phyloP scores from a whole-genome alignment of 2,888 invertebrate species.

The Tachina fera region DNA sequence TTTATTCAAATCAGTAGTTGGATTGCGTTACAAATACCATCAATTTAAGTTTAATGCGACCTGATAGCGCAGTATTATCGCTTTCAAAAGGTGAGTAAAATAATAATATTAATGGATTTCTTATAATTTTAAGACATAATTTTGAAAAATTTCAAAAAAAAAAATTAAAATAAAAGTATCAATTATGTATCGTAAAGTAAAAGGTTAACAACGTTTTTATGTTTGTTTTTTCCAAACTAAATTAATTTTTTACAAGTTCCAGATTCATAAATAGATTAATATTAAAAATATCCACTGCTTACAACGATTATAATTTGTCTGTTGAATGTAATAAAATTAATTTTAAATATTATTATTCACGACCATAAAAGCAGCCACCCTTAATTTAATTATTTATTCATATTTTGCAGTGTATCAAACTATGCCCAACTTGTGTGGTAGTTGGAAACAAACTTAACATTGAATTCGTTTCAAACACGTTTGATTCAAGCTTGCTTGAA shows the following conservation, averaged over 20 bases:
- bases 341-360: neutral
- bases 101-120: conserved; percentile 28
- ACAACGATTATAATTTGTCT: neutral
- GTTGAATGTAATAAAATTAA: conserved; percentile 6
- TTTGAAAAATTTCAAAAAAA: neutral
- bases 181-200: neutral
- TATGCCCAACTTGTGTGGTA: neutral
- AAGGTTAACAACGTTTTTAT: conserved; percentile 5
- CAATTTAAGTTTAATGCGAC: conserved; percentile 1
- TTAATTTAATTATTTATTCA: neutral
- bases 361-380: neutral
- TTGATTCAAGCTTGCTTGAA: neutral
- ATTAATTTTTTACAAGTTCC: conserved; percentile 14
- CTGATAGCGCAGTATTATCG: neutral
- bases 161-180: neutral
- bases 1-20: conserved; percentile 43
- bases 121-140: conserved; percentile 32
- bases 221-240: neutral
- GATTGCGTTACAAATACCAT: conserved; percentile 38
- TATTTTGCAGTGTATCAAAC: conserved; percentile 36
- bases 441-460: neutral
- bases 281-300: conserved; percentile 22
- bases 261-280: neutral
- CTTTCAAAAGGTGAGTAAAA: conserved; percentile 24
- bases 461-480: conserved; percentile 9